phyloP scores from a whole-genome alignment of 1,140 invertebrate genomes.

The Tetramorium alpestre region DNA sequence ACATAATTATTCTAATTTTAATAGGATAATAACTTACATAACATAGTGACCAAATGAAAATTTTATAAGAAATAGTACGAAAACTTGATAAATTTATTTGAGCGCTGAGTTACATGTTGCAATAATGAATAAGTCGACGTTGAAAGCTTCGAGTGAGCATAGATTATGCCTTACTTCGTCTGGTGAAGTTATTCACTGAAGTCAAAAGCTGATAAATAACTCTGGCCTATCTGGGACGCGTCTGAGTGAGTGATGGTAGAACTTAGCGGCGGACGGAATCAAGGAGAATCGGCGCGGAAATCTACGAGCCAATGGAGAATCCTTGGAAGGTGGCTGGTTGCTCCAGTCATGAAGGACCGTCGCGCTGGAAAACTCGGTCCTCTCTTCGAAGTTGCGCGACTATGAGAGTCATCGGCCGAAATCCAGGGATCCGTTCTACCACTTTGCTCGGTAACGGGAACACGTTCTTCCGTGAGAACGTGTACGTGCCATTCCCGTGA shows the following conservation, averaged over 20 bases:
- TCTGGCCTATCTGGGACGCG: conserved; percentile 46
- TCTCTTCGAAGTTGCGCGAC: conserved; percentile 48
- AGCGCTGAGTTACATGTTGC: neutral
- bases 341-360: conserved; percentile 40
- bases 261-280: conserved; percentile 37
- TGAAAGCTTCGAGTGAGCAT: neutral
- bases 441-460: conserved; percentile 32
- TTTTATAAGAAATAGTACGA: neutral
- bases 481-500: conserved; percentile 29
- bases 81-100: neutral
- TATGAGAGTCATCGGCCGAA: conserved; percentile 44
- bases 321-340: conserved; percentile 23
- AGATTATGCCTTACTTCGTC: neutral
- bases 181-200: conserved; percentile 2
- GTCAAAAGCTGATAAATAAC: conserved; percentile 57
- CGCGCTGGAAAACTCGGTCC: conserved; percentile 41
- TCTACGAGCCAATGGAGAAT: conserved; percentile 48
- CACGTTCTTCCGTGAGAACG: conserved; percentile 20
- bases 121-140: conserved; percentile 12
- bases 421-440: conserved; percentile 44
- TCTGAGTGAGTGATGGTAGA: conserved; percentile 41
- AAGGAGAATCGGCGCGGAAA: conserved; percentile 53
- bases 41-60: neutral
- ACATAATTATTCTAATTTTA: neutral
- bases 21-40: neutral